Evolutionary conservation across 2,797 vertebrate species (phyloP).

Genomic region (Clarias pachynema): DNA sequence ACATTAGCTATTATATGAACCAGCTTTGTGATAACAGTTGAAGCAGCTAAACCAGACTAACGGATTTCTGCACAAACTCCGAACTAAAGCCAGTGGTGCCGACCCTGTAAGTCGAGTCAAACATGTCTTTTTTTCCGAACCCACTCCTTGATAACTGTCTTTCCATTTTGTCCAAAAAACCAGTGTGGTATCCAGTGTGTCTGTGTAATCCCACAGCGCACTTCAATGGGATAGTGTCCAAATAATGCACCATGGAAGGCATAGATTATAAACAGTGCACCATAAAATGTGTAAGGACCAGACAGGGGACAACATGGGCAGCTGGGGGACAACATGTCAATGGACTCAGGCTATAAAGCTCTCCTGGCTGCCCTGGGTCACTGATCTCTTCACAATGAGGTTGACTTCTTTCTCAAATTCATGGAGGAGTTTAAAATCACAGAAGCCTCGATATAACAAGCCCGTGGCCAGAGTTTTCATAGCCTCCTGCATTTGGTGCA

Average conservation of each 20-base stretch:
- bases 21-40: not conserved
- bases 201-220: not conserved
- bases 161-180: not conserved
- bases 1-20: not conserved
- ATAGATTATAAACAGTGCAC: not conserved
- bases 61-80: too few species aligned
- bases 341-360: slow-evolving; percentile 23
- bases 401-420: slow-evolving; percentile 50
- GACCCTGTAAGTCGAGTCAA: not conserved
- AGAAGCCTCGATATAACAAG: slow-evolving; percentile 47
- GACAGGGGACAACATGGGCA: not conserved
- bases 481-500: slow-evolving; percentile 47
- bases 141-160: not conserved
- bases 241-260: not conserved
- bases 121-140: not conserved
- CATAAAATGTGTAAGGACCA: not conserved
- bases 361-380: slow-evolving; percentile 4
- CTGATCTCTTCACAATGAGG: slow-evolving; percentile 33
- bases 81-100: not conserved
- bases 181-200: not conserved
- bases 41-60: not conserved
- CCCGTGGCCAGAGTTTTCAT: slow-evolving; percentile 51
- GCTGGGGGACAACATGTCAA: too few species aligned
- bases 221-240: too few species aligned
- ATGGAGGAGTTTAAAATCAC: slow-evolving; percentile 54